Conservation (phyloP, 23 tunicate genomes). For the Ciona savignyi region DNA sequence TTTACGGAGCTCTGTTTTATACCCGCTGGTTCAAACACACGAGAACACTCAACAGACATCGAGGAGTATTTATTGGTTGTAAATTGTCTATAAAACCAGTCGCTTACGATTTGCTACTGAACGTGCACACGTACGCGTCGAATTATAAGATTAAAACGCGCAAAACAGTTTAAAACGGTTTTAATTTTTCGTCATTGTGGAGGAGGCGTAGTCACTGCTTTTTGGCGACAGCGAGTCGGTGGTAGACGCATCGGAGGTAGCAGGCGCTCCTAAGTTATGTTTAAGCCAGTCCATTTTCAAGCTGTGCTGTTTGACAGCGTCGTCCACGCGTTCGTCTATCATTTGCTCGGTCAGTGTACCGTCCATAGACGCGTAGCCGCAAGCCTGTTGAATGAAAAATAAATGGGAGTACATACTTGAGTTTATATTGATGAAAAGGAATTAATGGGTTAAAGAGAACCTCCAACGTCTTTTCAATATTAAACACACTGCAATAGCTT, state of each 20-base stretch:
- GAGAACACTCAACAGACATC: too few relatives aligned
- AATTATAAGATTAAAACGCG: too few relatives aligned
- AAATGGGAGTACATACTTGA: too few relatives aligned
- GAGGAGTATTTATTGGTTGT: too few relatives aligned
- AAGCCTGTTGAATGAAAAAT: conserved; percentile 29
- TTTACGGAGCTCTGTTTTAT: too few relatives aligned
- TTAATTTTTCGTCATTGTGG: conserved; percentile 12
- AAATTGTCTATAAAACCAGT: too few relatives aligned
- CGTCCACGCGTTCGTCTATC: conserved; percentile 70
- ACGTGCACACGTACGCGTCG: too few relatives aligned
- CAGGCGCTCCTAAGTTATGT: conserved; percentile 25
- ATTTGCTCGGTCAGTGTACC: conserved; percentile 80
- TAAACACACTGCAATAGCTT: too few relatives aligned
- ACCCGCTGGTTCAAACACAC: too few relatives aligned
- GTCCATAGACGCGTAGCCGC: conserved; percentile 70
- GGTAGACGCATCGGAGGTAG: neutral
- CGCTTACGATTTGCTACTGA: too few relatives aligned
- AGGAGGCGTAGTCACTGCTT: conserved; percentile 16
- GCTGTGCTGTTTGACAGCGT: conserved; percentile 54
- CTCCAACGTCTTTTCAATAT: neutral
- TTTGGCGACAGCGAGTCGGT: conserved; percentile 11
- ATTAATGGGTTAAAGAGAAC: neutral
- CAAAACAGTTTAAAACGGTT: too few relatives aligned
- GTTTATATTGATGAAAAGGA: too few relatives aligned
- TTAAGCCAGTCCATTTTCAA: conserved; percentile 79